Evolutionary conservation across 2,797 vertebrate genomes (phyloP), one percentile per base, ranked within the genome.

Genomic region (Tamandua tetradactyla): DNA sequence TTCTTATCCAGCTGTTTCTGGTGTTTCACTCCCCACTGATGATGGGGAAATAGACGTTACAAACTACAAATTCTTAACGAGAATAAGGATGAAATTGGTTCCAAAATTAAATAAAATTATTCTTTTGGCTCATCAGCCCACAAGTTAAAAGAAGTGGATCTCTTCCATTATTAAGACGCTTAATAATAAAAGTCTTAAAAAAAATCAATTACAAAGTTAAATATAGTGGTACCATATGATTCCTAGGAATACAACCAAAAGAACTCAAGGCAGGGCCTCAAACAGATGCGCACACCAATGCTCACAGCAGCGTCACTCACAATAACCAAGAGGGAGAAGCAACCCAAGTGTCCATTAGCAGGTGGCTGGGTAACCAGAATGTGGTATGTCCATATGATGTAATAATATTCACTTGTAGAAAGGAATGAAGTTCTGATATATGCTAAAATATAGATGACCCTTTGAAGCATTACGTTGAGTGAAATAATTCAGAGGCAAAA

Each of bases 51-150:
- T 74, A 18, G 44, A 96, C 91, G 42, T 79, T 55, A 71, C 3
- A 62, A 71, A 62, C 25, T 79, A 37, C 5, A 91, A 57, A 72
- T 87, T 83, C 47, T 89, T 92, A 40, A n/a, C 59, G 57, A 91
- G 30, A 92, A 84, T 40, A 55, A 3, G 57, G 37, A 25, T 57
- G 92, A 93, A 71, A 76, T 61, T 62, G 42, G 57, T 61, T 81
- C n/a, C 18, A 74, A 92, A 81, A 90, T n/a, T 61, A 9, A 95
- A 72, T 42, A 32, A 87, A 91, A 61, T 59, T 74, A 13, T 82
- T 82, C 23, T 2, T 93, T 94, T 86, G 75, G 66, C n/a, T 87
- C 75, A 84, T 47, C 27, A 71, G 35, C 5, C 91, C 78, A n/a
- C 85, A 71, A 64, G 37, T 78, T 94, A 64, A 32, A 93, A 59